These are phyloP conservation scores for Aporrectodea caliginosa DNA, from an alignment of 1,140 invertebrate genomes.

Conservation along the genomic window DNA sequence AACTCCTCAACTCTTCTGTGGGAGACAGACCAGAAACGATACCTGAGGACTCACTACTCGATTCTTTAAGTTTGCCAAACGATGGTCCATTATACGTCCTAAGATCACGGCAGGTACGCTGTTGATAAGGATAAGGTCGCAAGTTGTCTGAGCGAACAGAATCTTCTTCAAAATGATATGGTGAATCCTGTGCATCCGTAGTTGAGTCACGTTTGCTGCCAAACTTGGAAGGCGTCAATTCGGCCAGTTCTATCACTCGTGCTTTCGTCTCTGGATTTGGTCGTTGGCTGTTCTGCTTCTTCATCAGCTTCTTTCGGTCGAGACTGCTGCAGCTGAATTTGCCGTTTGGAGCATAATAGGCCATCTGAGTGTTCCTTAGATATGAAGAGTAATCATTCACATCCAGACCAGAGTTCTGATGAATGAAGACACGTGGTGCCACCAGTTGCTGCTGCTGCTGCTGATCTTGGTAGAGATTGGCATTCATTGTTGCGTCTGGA, in stretches of 20 bases:
- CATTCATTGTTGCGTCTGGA: too few species aligned
- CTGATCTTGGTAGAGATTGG: too few species aligned
- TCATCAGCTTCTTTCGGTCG: conserved; percentile 23
- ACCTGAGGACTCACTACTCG: not conserved
- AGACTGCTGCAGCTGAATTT: conserved; percentile 1
- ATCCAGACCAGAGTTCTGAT: not conserved
- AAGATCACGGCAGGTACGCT: not conserved
- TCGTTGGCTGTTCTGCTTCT: conserved; percentile 31
- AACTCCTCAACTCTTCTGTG: not conserved
- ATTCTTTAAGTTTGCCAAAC: not conserved
- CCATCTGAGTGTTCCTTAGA: not conserved
- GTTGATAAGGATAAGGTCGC: not conserved
- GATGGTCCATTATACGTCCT: conserved; percentile 12
- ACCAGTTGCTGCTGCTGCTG: not conserved
- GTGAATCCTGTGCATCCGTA: conserved; percentile 32
- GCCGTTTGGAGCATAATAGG: not conserved
- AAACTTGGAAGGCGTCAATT: conserved; percentile 38
- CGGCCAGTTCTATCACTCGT: conserved; percentile 22
- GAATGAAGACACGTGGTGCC: not conserved
- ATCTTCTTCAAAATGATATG: conserved; percentile 35
- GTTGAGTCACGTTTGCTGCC: conserved; percentile 41
- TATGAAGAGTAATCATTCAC: not conserved
- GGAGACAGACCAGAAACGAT: not conserved
- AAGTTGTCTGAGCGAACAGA: conserved; percentile 38
- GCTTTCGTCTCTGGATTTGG: conserved; percentile 21